A percentile compares a stretch with the other conserved stretches of the same genome.
Conservation (phyloP, 30 jellyfish, hydroid and myxozoan species). For the Hydra vulgaris region DNA sequence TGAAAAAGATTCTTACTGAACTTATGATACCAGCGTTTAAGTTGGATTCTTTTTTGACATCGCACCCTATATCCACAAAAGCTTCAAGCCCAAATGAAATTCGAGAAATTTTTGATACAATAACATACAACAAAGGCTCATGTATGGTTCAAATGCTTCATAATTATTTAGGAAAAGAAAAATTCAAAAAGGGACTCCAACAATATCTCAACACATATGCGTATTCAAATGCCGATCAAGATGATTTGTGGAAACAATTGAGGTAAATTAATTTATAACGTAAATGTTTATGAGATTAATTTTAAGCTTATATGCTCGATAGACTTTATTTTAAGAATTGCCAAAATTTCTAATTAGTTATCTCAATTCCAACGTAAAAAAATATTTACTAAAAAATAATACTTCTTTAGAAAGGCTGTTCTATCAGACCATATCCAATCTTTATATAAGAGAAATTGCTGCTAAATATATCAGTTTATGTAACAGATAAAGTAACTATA, state of each 20-base stretch:
- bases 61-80: slow-evolving; percentile 47
- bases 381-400: too few relatives aligned
- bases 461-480: too few relatives aligned
- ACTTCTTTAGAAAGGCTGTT: too few relatives aligned
- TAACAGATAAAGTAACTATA: too few relatives aligned
- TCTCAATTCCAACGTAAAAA: too few relatives aligned
- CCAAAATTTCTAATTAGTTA: too few relatives aligned
- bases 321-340: too few relatives aligned
- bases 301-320: too few relatives aligned
- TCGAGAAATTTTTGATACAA: slow-evolving; percentile 36
- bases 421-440: too few relatives aligned
- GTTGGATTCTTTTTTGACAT: slow-evolving; percentile 38
- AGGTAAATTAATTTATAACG: too few relatives aligned
- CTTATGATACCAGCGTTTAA: slow-evolving; percentile 50
- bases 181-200: slow-evolving; percentile 60
- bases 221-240: slow-evolving; percentile 58
- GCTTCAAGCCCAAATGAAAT: slow-evolving; percentile 37
- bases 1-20: slow-evolving; percentile 49
- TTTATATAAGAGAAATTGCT: too few relatives aligned
- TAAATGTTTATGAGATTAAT: too few relatives aligned
- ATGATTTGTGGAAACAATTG: slow-evolving; percentile 71
- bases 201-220: slow-evolving; percentile 53
- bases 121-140: slow-evolving; percentile 80
- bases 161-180: slow-evolving; percentile 46
- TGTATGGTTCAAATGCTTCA: slow-evolving; percentile 65